Percentiles rank a stretch among this genome's conserved stretches.
Evolutionary conservation across 2,113 vertebrate species (phyloP).

Genomic region (Nesoenas mayeri): DNA sequence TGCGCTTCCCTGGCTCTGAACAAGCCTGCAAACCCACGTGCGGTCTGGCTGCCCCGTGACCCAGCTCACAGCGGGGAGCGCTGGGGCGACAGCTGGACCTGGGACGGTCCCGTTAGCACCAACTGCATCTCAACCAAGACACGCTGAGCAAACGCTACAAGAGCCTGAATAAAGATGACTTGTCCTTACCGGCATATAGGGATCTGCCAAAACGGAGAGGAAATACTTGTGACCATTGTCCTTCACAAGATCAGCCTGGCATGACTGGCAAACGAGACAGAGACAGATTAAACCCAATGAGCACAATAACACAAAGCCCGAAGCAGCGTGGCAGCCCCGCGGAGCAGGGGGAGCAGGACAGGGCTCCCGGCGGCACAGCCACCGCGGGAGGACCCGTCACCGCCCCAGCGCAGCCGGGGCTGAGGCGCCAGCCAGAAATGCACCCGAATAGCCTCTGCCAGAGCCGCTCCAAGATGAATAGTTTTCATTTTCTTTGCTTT

Average conservation of each 20-base stretch:
- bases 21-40: no score
- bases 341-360: not conserved
- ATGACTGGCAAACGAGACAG: slow-evolving; percentile 81
- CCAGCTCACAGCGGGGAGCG: no score
- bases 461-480: slow-evolving; percentile 15
- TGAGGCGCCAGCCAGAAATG: not conserved
- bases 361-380: not conserved
- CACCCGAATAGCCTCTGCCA: not conserved
- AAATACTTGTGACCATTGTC: slow-evolving; percentile 99
- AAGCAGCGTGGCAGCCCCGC: not conserved
- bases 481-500: slow-evolving; percentile 55
- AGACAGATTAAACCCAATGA: not conserved
- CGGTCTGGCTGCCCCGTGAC: no score
- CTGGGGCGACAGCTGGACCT: no score
- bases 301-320: not conserved
- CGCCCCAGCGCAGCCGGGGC: not conserved
- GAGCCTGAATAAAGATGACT: not conserved
- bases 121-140: not conserved
- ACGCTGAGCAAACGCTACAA: not conserved
- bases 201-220: slow-evolving; percentile 95
- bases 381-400: no score
- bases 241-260: slow-evolving; percentile 98
- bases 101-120: not conserved
- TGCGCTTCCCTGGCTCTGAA: no score
- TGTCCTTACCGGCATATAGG: slow-evolving; percentile 95